These are phyloP conservation scores for Prionailurus bengalensis DNA, from an alignment of 2,113 vertebrate species.

Conservation along the genomic window DNA sequence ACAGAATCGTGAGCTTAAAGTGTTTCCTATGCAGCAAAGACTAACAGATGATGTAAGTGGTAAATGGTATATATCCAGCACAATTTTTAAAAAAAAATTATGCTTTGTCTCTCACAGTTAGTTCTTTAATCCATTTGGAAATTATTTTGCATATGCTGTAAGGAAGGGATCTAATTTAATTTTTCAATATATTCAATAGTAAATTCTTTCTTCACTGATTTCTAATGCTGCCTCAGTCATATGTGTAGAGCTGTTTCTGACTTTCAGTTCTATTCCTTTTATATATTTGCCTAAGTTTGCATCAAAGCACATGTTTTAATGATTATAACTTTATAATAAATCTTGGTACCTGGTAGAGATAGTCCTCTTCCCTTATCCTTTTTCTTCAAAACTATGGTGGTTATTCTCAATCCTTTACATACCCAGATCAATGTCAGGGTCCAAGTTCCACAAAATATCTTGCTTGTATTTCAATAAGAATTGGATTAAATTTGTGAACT, in stretches of 20 bases:
- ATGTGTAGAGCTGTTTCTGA: neutral
- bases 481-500: constrained; percentile 46
- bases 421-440: neutral
- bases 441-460: constrained; percentile 30
- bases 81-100: neutral
- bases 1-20: neutral
- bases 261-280: neutral
- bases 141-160: neutral
- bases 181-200: neutral
- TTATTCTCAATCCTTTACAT: neutral
- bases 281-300: neutral
- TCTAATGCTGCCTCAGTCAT: neutral
- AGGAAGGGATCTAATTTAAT: neutral
- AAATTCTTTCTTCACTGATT: neutral
- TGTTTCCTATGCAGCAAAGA: neutral
- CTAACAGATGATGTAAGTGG: neutral
- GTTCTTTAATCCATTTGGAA: neutral
- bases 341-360: neutral
- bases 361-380: neutral
- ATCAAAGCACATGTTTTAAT: neutral
- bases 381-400: neutral
- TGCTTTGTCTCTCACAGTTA: neutral
- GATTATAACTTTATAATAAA: neutral
- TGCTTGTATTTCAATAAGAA: constrained; percentile 7
- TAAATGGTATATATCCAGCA: constrained; percentile 24